phyloP scores from a whole-genome alignment of 2,888 invertebrate genomes.

The Eupithecia abbreviata region DNA sequence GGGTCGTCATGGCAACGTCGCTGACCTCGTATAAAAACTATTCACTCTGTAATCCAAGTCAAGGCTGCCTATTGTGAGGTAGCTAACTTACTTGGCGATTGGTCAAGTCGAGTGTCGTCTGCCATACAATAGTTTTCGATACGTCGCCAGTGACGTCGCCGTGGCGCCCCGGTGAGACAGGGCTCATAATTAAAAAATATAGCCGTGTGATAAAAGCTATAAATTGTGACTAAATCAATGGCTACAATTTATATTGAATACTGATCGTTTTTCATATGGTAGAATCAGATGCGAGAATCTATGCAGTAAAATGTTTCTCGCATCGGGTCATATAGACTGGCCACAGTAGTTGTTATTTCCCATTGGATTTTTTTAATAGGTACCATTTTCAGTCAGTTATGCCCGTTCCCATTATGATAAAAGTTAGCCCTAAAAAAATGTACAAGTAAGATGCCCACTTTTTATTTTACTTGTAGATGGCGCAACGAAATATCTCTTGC shows the following conservation, averaged over 20 bases:
- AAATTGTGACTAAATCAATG: neutral
- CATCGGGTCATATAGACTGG: neutral
- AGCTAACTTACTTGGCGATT: no score
- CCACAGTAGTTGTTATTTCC: neutral
- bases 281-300: neutral
- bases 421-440: neutral
- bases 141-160: no score
- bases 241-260: neutral
- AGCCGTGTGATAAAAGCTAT: no score
- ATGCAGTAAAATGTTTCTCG: neutral
- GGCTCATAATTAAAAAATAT: neutral
- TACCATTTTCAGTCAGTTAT: neutral
- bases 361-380: neutral
- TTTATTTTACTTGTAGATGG: neutral
- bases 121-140: no score
- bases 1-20: neutral
- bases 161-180: no score
- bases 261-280: no score
- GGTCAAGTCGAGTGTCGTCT: no score
- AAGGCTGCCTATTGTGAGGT: neutral
- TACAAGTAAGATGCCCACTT: neutral
- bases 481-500: neutral
- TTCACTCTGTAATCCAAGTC: no score
- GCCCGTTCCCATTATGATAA: neutral
- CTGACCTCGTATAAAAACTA: no score